These are phyloP conservation scores for Dorcus parallelipipedus DNA, from an alignment of 2,888 invertebrate species.

Conservation along the genomic window DNA sequence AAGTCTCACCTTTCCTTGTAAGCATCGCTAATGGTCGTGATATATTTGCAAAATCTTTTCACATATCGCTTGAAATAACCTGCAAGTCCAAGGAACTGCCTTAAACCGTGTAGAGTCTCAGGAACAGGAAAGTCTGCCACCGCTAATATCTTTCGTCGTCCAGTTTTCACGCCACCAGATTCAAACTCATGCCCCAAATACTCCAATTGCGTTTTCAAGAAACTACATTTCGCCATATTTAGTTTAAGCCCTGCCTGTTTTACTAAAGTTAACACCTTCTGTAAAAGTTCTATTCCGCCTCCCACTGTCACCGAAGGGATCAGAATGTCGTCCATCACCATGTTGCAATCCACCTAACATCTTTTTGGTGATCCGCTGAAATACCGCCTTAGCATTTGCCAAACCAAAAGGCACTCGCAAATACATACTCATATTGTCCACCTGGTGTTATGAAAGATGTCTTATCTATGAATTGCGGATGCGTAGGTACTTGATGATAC, in stretches of 20 bases:
- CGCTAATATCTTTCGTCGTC: neutral
- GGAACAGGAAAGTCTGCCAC: constrained; percentile 1
- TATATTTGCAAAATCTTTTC: no score
- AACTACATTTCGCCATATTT: constrained; percentile 40
- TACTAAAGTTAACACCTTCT: constrained; percentile 28
- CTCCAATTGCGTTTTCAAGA: constrained; percentile 25
- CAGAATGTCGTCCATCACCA: constrained; percentile 16
- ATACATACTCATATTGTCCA: constrained; percentile 13
- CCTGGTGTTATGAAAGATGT: constrained; percentile 34
- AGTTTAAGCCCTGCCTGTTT: constrained; percentile 30
- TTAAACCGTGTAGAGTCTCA: neutral
- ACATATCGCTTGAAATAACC: constrained; percentile 9
- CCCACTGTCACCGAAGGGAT: constrained; percentile 22
- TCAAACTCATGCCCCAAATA: neutral
- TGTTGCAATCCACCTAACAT: constrained; percentile 28
- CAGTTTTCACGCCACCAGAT: neutral
- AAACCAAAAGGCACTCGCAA: constrained; percentile 4
- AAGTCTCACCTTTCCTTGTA: constrained; percentile 11
- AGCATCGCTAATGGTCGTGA: constrained; percentile 33
- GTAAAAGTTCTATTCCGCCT: constrained; percentile 30
- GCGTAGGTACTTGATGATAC: constrained; percentile 12
- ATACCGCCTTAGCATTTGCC: constrained; percentile 7
- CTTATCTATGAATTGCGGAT: constrained; percentile 24
- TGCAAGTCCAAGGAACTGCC: constrained; percentile 1
- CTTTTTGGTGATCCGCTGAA: constrained; percentile 7